A percentile compares a stretch with the other conserved stretches of the same genome.
Evolutionary conservation across 2,888 invertebrate species (phyloP).

Genomic region (Lymantria dispar): DNA sequence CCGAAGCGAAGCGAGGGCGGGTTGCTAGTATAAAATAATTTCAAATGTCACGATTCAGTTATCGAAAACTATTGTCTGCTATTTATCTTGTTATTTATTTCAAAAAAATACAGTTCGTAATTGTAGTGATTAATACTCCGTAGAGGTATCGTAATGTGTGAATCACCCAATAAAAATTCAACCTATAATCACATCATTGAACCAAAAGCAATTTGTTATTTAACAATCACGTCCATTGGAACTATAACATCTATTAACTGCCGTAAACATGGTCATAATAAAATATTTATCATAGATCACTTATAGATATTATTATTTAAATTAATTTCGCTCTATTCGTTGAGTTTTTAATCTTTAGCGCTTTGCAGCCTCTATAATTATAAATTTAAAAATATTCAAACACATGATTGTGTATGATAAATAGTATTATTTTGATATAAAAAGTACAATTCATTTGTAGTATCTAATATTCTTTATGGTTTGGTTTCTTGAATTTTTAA

Average conservation of each 20-base stretch:
- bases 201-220: slow-evolving; percentile 30
- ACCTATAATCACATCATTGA: slow-evolving; percentile 19
- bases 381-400: no score
- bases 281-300: not conserved
- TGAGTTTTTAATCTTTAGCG: no score
- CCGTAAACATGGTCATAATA: slow-evolving; percentile 18
- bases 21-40: no score
- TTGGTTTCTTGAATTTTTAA: no score
- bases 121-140: slow-evolving; percentile 6
- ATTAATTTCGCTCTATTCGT: slow-evolving; percentile 25
- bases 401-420: no score
- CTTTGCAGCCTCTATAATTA: no score
- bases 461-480: no score
- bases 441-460: no score
- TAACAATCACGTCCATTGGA: slow-evolving; percentile 22
- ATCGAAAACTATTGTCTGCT: not conserved
- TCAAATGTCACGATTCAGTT: not conserved
- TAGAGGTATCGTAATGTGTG: slow-evolving; percentile 19
- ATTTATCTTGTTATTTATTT: slow-evolving; percentile 1
- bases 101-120: slow-evolving; percentile 5
- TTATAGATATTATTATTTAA: not conserved
- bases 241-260: slow-evolving; percentile 28
- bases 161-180: slow-evolving; percentile 10
- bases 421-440: no score
- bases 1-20: no score